Base-by-base conservation (phyloP, 2,888 invertebrate species). In the Xanthorhoe designata region DNA sequence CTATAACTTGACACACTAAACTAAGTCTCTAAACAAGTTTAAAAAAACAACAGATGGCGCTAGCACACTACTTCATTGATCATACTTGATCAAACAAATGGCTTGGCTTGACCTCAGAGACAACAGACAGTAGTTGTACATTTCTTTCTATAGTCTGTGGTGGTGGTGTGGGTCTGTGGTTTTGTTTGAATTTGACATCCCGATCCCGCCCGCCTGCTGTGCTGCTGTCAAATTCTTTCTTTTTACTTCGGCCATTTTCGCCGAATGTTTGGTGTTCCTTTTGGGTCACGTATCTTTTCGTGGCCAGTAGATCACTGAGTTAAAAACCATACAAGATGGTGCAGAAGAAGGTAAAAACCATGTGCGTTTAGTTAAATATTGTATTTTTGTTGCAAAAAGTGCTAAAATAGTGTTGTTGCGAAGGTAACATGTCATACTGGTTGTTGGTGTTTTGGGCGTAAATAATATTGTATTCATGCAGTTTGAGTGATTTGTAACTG, bases 341-440 rank as follows among this genome's bases (percentile, higher is more conserved):
- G 89, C 94, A 94, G 89, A 94, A 94, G 93, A 94, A 94, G 94
- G 94, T 94, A 92, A 94, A 91, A 84, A 70, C 84, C 83, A 92
- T 89, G 91, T 91, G 91, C 90, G 91, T 92, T 90, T 84, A 82
- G 71, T 81, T 75, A 78, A 79, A 76, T 80, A 80, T 61, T 80
- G 77, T 92, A 92, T 92, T 92, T 91, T 82, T 61, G 59, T 74
- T 73, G 56, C 10, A 66, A 66, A 65, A 75, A 78, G 82, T 85
- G 82, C 70, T 74, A 73, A 73, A 72, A 70, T 67, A 69, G 76
- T 81, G 75, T 78, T 79, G 74, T 79, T 78, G 72, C 69, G 69
- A 76, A 64, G 68, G 59, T 75, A 75, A 81, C 81, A 83, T 83
- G 82, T 79, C 84, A 70, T 74, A 67, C 74, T 71, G 70, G 71